Evolutionary conservation across 2,888 invertebrate genomes (phyloP), one percentile per base, ranked within the genome.

Genomic region (Acronicta alni): DNA sequence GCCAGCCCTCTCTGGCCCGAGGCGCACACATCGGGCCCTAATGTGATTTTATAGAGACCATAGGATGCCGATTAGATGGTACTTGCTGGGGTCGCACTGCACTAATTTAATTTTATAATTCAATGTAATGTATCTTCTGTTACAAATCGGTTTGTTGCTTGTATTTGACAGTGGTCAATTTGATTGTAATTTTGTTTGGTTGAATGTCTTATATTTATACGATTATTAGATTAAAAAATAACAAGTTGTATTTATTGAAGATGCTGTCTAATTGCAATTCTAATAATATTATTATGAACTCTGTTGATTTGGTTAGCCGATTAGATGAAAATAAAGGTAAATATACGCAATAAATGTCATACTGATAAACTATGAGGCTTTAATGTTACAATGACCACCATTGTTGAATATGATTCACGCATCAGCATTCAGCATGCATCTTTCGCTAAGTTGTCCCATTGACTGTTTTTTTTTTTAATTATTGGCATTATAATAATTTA

Each of bases 31-130:
- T 85, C 82, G 84, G 60, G 80, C 84, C 85, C 87, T 92, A 91
- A 92, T 91, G 90, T 92, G 91, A 92, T 92, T 93, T 92, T 90
- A 90, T 91, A 85, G 89, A 89, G 89, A 87, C 91, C 91, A 82
- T 84, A 81, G 81, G 75, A 84, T 71, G 77, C 66, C 82, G 80
- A 84, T 83, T 84, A 84, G 79, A 74, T 65, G 68, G 68, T 72
- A 61, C 67, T 67, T 67, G 64, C 43, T 68, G 78, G 81, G 81
- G 81, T 73, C 59, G 70, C 67, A 65, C 70, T 67, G 67, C 73
- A 71, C 74, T 83, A 82, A 84, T 84, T 83, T 79, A 83, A 83
- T 84, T 78, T 80, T 77, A 72, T 75, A 81, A 78, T 80, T 75
- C 62, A 63, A 55, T 74, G 72, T 75, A 75, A 71, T 63, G 57